These are phyloP conservation scores for Oegoconia quadripuncta DNA, from an alignment of 2,888 invertebrate species.

Conservation along the genomic window DNA sequence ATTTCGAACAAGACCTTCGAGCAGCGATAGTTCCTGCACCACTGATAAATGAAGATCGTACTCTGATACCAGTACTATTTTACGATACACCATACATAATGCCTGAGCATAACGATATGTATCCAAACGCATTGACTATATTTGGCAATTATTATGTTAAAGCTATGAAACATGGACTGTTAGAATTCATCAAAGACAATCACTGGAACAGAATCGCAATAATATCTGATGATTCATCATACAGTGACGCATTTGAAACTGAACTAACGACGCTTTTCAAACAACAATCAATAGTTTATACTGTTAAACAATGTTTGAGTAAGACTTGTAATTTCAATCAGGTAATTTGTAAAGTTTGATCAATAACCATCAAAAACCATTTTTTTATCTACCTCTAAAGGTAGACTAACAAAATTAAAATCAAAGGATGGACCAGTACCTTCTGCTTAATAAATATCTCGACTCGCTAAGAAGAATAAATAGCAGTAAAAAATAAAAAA, in stretches of 20 bases:
- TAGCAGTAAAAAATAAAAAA: too few relatives aligned
- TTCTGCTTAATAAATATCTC: too few relatives aligned
- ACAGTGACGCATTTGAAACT: slow-evolving; percentile 30
- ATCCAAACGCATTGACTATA: slow-evolving; percentile 13
- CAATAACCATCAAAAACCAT: not conserved
- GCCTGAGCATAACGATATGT: slow-evolving; percentile 6
- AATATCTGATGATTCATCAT: slow-evolving; percentile 33
- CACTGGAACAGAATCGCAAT: slow-evolving; percentile 36
- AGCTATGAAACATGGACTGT: slow-evolving; percentile 12
- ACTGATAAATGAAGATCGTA: not conserved
- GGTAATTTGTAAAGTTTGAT: slow-evolving; percentile 18
- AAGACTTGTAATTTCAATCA: slow-evolving; percentile 19
- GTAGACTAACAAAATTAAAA: too few relatives aligned
- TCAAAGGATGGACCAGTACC: too few relatives aligned
- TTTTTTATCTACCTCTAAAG: too few relatives aligned
- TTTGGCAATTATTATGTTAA: slow-evolving; percentile 2
- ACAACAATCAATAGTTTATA: slow-evolving; percentile 19
- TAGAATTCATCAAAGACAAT: slow-evolving; percentile 23
- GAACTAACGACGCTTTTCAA: slow-evolving; percentile 25
- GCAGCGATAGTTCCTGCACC: slow-evolving; percentile 6
- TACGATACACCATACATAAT: slow-evolving; percentile 20
- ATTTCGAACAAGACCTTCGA: not conserved
- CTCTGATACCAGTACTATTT: slow-evolving; percentile 17
- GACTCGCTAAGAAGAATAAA: too few relatives aligned
- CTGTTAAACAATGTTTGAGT: slow-evolving; percentile 19